A percentile compares a stretch with the other conserved stretches of the same genome.
Conservation (phyloP, 1,140 invertebrate genomes). For the Dreissena polymorpha region DNA sequence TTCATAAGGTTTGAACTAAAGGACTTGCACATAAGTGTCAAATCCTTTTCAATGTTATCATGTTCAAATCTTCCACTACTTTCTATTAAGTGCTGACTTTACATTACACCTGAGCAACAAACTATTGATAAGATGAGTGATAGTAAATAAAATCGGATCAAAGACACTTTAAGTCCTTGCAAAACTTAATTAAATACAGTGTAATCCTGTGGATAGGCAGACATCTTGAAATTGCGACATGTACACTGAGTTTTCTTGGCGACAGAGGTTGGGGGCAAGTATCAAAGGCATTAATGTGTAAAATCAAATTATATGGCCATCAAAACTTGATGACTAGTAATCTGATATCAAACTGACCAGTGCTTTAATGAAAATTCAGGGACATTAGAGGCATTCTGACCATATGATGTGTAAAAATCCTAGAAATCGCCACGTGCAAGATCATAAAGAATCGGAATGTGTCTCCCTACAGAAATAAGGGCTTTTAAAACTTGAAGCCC, state of each 20-base stretch:
- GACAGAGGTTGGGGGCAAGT: no score
- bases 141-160: background rate
- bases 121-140: background rate
- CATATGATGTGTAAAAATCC: background rate
- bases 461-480: background rate
- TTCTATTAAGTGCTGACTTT: background rate
- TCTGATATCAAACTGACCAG: no score
- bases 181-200: no score
- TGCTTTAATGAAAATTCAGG: no score
- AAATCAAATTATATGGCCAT: no score
- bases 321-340: no score
- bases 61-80: background rate
- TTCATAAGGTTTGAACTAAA: background rate
- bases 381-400: constrained; percentile 4
- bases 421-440: background rate
- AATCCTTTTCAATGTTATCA: background rate
- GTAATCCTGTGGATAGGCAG: no score
- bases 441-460: background rate
- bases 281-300: no score
- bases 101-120: background rate
- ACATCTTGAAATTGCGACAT: no score
- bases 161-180: background rate
- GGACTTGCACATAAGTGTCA: background rate
- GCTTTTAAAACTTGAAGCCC: background rate
- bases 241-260: no score